phyloP scores from a whole-genome alignment of 2,113 vertebrate genomes.

The Chelonoidis abingdonii region DNA sequence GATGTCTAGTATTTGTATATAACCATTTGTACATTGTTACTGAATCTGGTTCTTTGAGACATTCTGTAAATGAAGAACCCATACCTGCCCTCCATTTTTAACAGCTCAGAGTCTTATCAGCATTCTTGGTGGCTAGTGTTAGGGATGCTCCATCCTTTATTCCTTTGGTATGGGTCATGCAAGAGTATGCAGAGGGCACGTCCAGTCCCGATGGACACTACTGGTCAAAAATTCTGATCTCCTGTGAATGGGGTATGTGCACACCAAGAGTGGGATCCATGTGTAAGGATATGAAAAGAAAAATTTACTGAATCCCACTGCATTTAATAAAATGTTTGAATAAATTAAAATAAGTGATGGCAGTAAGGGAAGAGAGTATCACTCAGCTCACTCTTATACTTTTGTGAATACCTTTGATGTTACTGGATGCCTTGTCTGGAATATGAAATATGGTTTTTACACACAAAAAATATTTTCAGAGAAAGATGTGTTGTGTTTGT shows the following conservation, averaged over 20 bases:
- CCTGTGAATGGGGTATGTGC: neutral
- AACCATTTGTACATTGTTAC: neutral
- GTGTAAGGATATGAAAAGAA: too few species aligned
- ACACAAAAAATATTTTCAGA: neutral
- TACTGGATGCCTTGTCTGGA: neutral
- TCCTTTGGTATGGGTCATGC: neutral
- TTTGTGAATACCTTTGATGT: neutral
- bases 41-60: neutral
- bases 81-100: neutral
- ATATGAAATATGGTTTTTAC: neutral
- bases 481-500: neutral
- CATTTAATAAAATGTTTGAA: neutral
- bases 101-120: neutral
- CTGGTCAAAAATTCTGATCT: neutral
- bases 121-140: neutral
- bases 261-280: neutral
- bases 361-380: neutral
- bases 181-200: neutral
- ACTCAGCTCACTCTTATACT: neutral
- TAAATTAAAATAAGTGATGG: neutral
- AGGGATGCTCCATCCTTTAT: neutral
- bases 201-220: neutral
- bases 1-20: neutral
- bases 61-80: neutral
- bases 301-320: neutral